Evolutionary conservation across 2,113 vertebrate genomes (phyloP), one percentile per base, ranked within the genome.

Genomic region (Calonectris borealis): DNA sequence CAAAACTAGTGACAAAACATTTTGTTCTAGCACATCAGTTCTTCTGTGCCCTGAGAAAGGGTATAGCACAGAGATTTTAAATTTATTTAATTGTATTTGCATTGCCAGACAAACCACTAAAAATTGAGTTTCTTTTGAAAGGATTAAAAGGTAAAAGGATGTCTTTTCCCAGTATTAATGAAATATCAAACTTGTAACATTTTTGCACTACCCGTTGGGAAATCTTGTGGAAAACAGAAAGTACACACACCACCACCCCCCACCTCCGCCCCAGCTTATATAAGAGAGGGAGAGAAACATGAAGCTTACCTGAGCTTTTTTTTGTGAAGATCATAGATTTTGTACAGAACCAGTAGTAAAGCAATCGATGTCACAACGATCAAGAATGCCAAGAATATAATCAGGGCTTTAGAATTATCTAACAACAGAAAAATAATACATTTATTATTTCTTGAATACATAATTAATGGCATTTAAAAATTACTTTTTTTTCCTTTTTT

Each of bases 371-470:
- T 99, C 88, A 99, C 86, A 95, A 99, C 18, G 68, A 99, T 99
- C 87, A 99, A 97, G 93, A 99, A 99, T 4, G 88, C 96, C 98
- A 99, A 97, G 65, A 99, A 98, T 88, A 92, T 97, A 86, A 99
- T 99, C 54, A 99, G 32, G n/a, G 99, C 99, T 91, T 88, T 98
- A 61, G 98, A 98, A 89, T 99, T 98, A 84, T 99, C 99, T 99
- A 90, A 42, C 88, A 94, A 89, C 10, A 75, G 55, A 95, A 96
- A 92, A 52, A 80, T 5, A 94, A 84, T 22, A 36, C 2, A 38
- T 52, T 48, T 52, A 40, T 36, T 40, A 69, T 71, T 86, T 78
- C 24, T 42, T n/a, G 10, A 81, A 75, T 31, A 78, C 12, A 58
- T 57, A 79, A 69, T 36, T 58, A 88, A 76, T 38, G 17, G 9